phyloP scores from a whole-genome alignment of 2,888 invertebrate species.

The Phytoseiulus persimilis region DNA sequence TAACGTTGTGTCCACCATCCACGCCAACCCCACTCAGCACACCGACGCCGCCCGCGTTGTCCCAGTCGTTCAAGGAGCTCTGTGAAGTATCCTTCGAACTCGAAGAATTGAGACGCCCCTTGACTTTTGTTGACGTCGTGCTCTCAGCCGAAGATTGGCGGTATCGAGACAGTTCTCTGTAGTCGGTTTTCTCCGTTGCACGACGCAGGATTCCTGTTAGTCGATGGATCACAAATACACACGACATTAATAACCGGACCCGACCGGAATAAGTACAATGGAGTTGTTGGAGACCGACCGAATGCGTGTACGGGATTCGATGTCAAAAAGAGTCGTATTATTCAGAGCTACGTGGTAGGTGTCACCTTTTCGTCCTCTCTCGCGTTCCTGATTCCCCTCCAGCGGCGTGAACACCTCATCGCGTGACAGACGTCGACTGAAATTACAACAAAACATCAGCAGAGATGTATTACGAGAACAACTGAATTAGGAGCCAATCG shows the following conservation, averaged over 20 bases:
- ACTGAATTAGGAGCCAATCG: background rate
- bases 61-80: constrained; percentile 22
- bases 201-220: constrained; percentile 7
- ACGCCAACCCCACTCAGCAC: background rate
- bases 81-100: constrained; percentile 28
- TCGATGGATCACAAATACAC: background rate
- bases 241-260: background rate
- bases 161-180: constrained; percentile 23
- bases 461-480: background rate
- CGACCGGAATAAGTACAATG: too few relatives aligned
- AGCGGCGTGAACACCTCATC: constrained; percentile 12
- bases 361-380: constrained; percentile 29
- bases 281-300: too few relatives aligned
- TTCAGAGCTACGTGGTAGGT: background rate
- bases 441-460: background rate
- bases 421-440: constrained; percentile 17
- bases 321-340: background rate
- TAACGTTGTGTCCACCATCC: background rate
- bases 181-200: constrained; percentile 31
- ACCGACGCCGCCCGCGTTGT: background rate
- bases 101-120: constrained; percentile 9
- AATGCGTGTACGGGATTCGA: too few relatives aligned
- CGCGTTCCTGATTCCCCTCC: background rate
- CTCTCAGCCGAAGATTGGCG: constrained; percentile 28
- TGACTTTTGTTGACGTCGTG: background rate